Base-by-base conservation (phyloP, 2,888 invertebrate species). In the Pocota personata region DNA sequence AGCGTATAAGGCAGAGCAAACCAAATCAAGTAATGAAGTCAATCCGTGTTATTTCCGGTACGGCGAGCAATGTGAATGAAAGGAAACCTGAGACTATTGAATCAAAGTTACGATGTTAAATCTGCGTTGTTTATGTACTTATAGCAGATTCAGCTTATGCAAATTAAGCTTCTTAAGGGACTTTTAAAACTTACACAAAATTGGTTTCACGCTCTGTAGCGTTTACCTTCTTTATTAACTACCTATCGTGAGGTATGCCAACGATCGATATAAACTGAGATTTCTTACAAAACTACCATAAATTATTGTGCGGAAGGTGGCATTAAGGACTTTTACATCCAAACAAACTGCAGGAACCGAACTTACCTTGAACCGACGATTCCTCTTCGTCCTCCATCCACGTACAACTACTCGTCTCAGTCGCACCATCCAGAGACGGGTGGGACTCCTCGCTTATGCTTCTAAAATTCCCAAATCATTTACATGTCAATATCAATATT, bases 351-450 rank as follows among this genome's bases (percentile, higher is more conserved):
- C 27, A 64, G 8, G 16, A 37, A 48, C 0, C 0, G 57, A 35
- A 60, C 72, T 50, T 76, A 89, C 89, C 88, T 71, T 82, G 79
- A 55, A 87, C 21, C 2, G 88, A 79, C 0, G 67, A 78, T 21
- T 32, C 40, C 1, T 79, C 75, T 21, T 88, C 93, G 43, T 93
- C 92, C 19, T 93, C 93, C 24, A 91, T 89, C 43, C 93, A 93
- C 57, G 93, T 93, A 84, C 92, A 93, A 37, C 89, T 91, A 30
- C 90, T 92, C 1, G 93, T 93, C 48, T 92, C 91, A 1, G 91
- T 90, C 0, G 93, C 93, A 87, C 92, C 89, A 83, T 91, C 91
- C 0, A 91, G 87, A 0, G 92, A 91, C 37, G 88, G 80, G 50
- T 91, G 91, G 27, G 91, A 89, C 77, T 89, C 88, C 48, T 89